A percentile compares a stretch with the other conserved stretches of the same genome.
Evolutionary conservation across 2,888 invertebrate genomes (phyloP).

Genomic region (Euplagia quadripunctaria): DNA sequence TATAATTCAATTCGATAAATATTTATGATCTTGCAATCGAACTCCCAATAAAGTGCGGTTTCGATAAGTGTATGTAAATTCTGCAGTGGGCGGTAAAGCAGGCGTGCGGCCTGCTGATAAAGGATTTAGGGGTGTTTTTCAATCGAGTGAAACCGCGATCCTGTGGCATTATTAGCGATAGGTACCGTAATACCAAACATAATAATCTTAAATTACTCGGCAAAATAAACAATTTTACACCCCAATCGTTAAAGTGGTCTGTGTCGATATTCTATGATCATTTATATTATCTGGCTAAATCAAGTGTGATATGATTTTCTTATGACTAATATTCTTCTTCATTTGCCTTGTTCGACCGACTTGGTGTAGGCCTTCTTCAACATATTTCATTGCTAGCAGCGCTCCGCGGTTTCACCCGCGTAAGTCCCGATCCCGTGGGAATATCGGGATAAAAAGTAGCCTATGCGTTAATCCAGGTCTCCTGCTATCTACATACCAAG

Average conservation of each 20-base stretch:
- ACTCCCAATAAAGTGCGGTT: slow-evolving; percentile 65
- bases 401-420: too few relatives aligned
- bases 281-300: slow-evolving; percentile 17
- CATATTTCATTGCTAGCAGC: too few relatives aligned
- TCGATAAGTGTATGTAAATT: slow-evolving; percentile 77
- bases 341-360: too few relatives aligned
- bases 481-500: too few relatives aligned
- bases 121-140: slow-evolving; percentile 75
- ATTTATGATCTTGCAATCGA: slow-evolving; percentile 61
- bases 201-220: slow-evolving; percentile 50
- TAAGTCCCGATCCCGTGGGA: too few relatives aligned
- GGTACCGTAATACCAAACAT: slow-evolving; percentile 50
- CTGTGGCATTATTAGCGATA: slow-evolving; percentile 65
- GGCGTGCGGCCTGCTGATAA: slow-evolving; percentile 75
- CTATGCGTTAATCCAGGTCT: too few relatives aligned
- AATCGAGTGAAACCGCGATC: slow-evolving; percentile 64
- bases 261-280: slow-evolving; percentile 19
- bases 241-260: slow-evolving; percentile 31
- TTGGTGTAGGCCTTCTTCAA: too few relatives aligned
- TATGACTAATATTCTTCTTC: too few relatives aligned
- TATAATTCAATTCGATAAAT: slow-evolving; percentile 56
- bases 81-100: slow-evolving; percentile 60
- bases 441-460: too few relatives aligned
- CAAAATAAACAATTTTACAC: slow-evolving; percentile 49
- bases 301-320: too few relatives aligned